Evolutionary conservation across 2,797 vertebrate genomes (phyloP).

Genomic region (Chloroceryle inda): DNA sequence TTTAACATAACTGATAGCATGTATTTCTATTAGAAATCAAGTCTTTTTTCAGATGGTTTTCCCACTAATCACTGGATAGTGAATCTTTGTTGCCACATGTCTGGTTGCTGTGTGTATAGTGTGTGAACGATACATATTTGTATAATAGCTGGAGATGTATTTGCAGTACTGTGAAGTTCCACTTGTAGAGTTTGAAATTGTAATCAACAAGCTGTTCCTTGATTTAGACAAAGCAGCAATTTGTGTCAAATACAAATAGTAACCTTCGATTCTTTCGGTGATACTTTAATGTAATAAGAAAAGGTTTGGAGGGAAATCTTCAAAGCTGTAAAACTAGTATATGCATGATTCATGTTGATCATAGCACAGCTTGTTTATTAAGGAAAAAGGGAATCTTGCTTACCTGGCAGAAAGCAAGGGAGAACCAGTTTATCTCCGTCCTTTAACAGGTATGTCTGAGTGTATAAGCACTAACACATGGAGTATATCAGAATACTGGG

Average conservation of each 20-base stretch:
- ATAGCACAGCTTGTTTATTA: neutral
- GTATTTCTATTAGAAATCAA: neutral
- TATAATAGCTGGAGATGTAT: neutral
- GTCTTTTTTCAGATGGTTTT: neutral
- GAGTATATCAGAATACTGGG: neutral
- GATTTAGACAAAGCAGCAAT: neutral
- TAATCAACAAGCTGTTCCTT: neutral
- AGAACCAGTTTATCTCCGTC: neutral
- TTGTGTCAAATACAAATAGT: neutral
- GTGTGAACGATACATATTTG: neutral
- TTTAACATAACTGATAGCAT: neutral
- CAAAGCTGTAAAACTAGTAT: neutral
- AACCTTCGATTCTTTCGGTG: neutral
- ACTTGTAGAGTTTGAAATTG: neutral
- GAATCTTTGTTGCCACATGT: neutral
- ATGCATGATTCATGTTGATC: neutral
- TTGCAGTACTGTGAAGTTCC: neutral
- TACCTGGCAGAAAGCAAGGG: neutral
- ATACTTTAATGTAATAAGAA: neutral
- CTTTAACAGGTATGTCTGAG: neutral
- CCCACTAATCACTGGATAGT: neutral
- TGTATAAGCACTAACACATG: neutral
- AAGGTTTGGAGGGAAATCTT: neutral
- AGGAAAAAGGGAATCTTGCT: neutral
- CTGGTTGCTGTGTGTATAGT: neutral